Base-by-base conservation (phyloP, 2,797 vertebrate species). In the Pipistrellus kuhlii region DNA sequence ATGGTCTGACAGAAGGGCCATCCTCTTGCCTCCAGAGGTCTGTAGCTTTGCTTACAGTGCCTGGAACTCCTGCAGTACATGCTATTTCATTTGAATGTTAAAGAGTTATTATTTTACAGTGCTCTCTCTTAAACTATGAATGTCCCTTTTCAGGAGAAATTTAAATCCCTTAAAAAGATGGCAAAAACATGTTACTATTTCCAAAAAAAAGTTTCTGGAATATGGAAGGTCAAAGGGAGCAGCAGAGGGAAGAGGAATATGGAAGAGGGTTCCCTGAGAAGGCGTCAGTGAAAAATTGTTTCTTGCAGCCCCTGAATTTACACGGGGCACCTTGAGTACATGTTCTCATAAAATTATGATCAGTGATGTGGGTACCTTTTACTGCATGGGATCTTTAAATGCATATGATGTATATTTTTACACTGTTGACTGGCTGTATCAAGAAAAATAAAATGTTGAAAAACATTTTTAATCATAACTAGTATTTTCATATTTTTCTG, bases 71-170 rank as follows among this genome's bases (percentile, higher is more conserved):
- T 62, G 41, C 6, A 27, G 10, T 77, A 66, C 59, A 46, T 14
- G 35, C 46, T 87, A 3, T 25, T n/a, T 71, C 14, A 18, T 81
- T 30, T 71, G 32, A 41, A 62, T 15, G 21, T 66, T 83, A 9
- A 51, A 64, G 18, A 78, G 2, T n/a, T 78, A 90, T 69, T 57
- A 64, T 41, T 76, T 85, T 68, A 76, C 20, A 81, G 35, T 41
- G 75, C 44, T 95, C 18, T 80, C 35, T 93, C 53, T 78, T 78
- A 69, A 69, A 85, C 12, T 64, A 53, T 44, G 38, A 93, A 71
- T 0, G 11, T 66, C 27, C 30, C 57, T 88, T 88, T 44, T 59
- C 73, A 73, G 44, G 38, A 46, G 46, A 75, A 44, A 88, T 57
- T 46, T 41, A 71, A 92, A 71, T 88, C 23, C 87, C 23, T 93